A percentile compares a stretch with the other conserved stretches of the same genome.
These are phyloP conservation scores for Anhinga rufa DNA, from an alignment of 2,113 vertebrate genomes.

Conservation along the genomic window DNA sequence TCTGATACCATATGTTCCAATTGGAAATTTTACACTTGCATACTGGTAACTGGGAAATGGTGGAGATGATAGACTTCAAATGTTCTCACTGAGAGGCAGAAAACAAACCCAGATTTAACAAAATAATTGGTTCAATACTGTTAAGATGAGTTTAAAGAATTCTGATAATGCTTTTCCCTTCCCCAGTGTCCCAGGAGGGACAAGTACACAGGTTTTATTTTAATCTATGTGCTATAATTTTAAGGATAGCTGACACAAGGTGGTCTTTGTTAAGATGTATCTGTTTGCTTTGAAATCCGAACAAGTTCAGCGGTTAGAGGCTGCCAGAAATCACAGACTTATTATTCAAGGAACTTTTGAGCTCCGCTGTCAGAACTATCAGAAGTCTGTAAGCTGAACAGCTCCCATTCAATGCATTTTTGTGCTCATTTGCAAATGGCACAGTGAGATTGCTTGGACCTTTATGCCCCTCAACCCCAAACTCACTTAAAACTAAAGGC, in stretches of 20 bases:
- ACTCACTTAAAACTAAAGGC: background rate
- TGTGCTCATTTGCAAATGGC: background rate
- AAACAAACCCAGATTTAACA: constrained; percentile 60
- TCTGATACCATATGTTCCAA: constrained; percentile 61
- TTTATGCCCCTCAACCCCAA: background rate
- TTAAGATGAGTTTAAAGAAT: constrained; percentile 57
- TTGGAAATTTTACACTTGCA: constrained; percentile 61
- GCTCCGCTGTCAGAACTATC: background rate
- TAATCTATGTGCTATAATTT: constrained; percentile 31
- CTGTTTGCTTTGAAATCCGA: constrained; percentile 40
- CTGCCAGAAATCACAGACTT: constrained; percentile 15
- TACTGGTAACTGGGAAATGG: constrained; percentile 51
- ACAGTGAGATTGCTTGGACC: background rate
- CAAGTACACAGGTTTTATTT: constrained; percentile 27
- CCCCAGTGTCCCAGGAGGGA: background rate
- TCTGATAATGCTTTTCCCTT: constrained; percentile 41
- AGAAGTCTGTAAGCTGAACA: constrained; percentile 1
- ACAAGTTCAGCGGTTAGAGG: background rate
- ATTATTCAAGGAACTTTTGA: constrained; percentile 37
- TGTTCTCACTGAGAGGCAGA: constrained; percentile 51
- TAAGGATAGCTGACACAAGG: constrained; percentile 39
- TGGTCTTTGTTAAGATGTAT: constrained; percentile 47
- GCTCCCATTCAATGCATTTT: background rate
- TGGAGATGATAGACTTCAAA: constrained; percentile 50
- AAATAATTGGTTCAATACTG: constrained; percentile 51